Conservation (phyloP, 2,113 vertebrate species). For the Rhinolophus sinicus region DNA sequence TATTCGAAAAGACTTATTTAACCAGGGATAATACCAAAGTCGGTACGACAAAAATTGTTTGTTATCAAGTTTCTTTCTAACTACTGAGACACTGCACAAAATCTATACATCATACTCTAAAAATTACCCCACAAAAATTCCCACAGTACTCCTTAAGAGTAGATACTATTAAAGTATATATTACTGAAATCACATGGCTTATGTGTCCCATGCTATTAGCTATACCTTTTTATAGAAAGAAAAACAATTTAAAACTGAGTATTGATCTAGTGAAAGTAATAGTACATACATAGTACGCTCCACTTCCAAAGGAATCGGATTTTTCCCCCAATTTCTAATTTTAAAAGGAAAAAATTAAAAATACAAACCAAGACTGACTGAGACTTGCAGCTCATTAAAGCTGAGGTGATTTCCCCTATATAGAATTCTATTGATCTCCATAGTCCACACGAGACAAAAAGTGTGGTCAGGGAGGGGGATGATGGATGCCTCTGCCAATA, state of each 20-base stretch:
- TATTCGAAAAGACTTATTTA: neutral
- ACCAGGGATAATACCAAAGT: neutral
- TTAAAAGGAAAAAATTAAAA: slow-evolving; percentile 93
- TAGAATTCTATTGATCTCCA: slow-evolving; percentile 97
- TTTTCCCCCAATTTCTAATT: slow-evolving; percentile 89
- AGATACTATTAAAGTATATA: neutral
- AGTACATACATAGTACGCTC: slow-evolving; percentile 88
- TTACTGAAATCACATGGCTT: slow-evolving; percentile 58
- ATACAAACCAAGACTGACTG: slow-evolving; percentile 89
- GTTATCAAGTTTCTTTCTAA: neutral
- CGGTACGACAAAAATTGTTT: neutral
- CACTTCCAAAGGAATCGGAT: slow-evolving; percentile 85
- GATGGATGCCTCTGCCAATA: slow-evolving; percentile 98
- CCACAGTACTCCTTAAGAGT: slow-evolving; percentile 6
- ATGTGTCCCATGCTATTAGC: slow-evolving; percentile 60
- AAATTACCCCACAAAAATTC: slow-evolving; percentile 17
- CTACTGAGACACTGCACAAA: neutral
- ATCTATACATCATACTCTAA: neutral
- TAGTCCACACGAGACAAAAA: slow-evolving; percentile 90
- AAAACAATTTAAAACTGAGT: slow-evolving; percentile 87
- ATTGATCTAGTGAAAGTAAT: slow-evolving; percentile 92
- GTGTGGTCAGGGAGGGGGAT: slow-evolving; percentile 89
- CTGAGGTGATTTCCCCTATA: slow-evolving; percentile 95
- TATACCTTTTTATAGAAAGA: slow-evolving; percentile 73
- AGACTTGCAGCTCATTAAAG: slow-evolving; percentile 93